A percentile compares a stretch with the other conserved stretches of the same genome.
These are phyloP conservation scores for Thunnus albacares DNA, from an alignment of 2,797 vertebrate genomes.

Conservation along the genomic window DNA sequence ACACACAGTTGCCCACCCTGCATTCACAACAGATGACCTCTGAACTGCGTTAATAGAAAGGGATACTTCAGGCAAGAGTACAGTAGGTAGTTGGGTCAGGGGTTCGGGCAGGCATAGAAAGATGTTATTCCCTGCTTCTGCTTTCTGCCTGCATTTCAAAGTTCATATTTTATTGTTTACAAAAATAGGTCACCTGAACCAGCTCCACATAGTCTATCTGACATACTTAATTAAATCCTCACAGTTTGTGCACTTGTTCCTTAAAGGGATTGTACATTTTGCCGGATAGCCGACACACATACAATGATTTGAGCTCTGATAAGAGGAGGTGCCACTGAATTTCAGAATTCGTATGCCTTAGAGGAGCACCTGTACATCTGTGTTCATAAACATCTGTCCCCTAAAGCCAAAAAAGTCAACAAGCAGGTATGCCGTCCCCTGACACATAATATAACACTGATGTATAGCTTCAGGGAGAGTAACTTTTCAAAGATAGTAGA, in stretches of 20 bases:
- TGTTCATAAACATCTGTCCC: constrained; percentile 55
- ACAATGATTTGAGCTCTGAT: constrained; percentile 33
- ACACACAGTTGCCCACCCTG: constrained; percentile 21
- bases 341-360: constrained; percentile 33
- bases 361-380: constrained; percentile 44
- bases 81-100: constrained; percentile 10
- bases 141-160: constrained; percentile 23
- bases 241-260: constrained; percentile 16
- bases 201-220: constrained; percentile 5
- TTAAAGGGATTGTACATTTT: constrained; percentile 22
- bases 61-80: constrained; percentile 9
- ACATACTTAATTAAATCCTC: constrained; percentile 11
- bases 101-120: constrained; percentile 24
- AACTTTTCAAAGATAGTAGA: constrained; percentile 57
- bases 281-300: constrained; percentile 20
- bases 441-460: constrained; percentile 49
- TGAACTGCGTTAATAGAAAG: constrained; percentile 34
- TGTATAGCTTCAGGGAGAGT: constrained; percentile 52
- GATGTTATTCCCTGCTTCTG: constrained; percentile 21
- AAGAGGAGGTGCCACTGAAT: constrained; percentile 39
- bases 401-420: constrained; percentile 58
- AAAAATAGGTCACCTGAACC: constrained; percentile 35
- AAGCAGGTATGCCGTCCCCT: constrained; percentile 40
- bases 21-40: constrained; percentile 28
- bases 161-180: constrained; percentile 33